Evolutionary conservation across 2,888 invertebrate species (phyloP), one percentile per base, ranked within the genome.

Genomic region (Rhogogaster chlorosoma): DNA sequence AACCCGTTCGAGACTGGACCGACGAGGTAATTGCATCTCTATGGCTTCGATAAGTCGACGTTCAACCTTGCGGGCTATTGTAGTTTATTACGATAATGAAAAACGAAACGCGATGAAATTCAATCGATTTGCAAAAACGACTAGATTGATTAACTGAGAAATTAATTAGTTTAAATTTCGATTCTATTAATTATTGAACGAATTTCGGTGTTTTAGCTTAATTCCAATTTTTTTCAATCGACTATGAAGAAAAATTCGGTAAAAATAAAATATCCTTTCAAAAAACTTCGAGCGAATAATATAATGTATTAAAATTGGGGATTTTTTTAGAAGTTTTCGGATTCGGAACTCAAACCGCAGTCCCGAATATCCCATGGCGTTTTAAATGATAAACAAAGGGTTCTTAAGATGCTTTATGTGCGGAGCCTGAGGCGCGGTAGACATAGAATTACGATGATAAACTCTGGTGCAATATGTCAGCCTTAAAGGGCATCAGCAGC

Each of bases 371-470:
- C 26, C 22, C 6, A 53, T n/a, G 32, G 15, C 15, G 53, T 49
- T 77, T 29, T 12, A 53, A 53, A 77, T 77, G 26, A 53, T 77
- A 77, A 49, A 38, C 29, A 77, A 77, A 53, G 77, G 53, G 26
- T 49, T 26, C 32, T 53, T 32, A 53, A 77, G 77, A 77, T 77
- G 29, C 3, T 32, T 32, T 49, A 53, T 73, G 73, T 22, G 77
- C 32, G 5, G 26, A 22, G 29, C 42, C 70, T 15, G 42, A 70
- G 83, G 83, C 83, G 83, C 2, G 29, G 83, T 70, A 83, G 83
- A 83, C 83, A 83, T 83, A 67, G 70, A 67, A 83, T 83, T 83
- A 83, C 70, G 83, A 83, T 83, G 83, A 83, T 83, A 83, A 83
- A 83, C n/a, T 45, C 49, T n/a, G 42, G 83, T 67, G 83, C 83